Conservation (phyloP, 2,888 invertebrate genomes). For the Rhingia campestris region DNA sequence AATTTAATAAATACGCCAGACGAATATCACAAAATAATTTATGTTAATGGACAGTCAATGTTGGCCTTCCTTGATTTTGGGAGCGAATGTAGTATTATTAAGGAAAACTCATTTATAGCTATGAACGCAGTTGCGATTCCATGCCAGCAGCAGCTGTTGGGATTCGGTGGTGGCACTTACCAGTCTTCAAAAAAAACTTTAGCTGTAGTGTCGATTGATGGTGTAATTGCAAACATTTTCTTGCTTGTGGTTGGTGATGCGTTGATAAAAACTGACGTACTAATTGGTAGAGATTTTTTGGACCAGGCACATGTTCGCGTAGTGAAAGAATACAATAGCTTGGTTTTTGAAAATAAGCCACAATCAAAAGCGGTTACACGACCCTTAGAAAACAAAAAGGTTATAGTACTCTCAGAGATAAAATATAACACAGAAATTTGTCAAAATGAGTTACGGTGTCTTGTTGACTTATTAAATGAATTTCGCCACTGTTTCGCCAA, state of each 20-base stretch:
- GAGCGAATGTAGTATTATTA: conserved; percentile 26
- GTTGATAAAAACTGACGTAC: conserved; percentile 8
- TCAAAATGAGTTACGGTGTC: not conserved
- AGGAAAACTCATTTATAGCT: not conserved
- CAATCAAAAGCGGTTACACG: not conserved
- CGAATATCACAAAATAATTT: conserved; percentile 31
- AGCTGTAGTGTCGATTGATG: conserved; percentile 19
- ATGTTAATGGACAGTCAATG: conserved; percentile 7
- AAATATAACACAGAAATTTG: conserved; percentile 5
- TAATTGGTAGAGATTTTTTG: conserved; percentile 22
- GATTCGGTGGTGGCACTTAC: conserved; percentile 26
- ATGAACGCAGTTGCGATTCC: not conserved
- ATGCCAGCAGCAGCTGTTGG: not conserved
- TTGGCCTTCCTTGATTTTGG: conserved; percentile 55
- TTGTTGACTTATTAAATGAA: conserved; percentile 23
- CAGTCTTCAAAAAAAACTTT: conserved; percentile 28
- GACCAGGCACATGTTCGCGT: conserved; percentile 24
- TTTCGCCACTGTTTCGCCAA: conserved; percentile 32
- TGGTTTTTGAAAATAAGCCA: conserved; percentile 11
- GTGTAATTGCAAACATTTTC: conserved; percentile 10
- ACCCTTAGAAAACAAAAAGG: not conserved
- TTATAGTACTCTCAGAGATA: conserved; percentile 1
- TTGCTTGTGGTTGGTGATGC: conserved; percentile 26
- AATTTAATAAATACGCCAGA: conserved; percentile 19
- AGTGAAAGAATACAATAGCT: conserved; percentile 17